Percentiles rank a stretch among this genome's conserved stretches.
Evolutionary conservation across 2,113 vertebrate species (phyloP).

Genomic region (Pituophis catenifer): DNA sequence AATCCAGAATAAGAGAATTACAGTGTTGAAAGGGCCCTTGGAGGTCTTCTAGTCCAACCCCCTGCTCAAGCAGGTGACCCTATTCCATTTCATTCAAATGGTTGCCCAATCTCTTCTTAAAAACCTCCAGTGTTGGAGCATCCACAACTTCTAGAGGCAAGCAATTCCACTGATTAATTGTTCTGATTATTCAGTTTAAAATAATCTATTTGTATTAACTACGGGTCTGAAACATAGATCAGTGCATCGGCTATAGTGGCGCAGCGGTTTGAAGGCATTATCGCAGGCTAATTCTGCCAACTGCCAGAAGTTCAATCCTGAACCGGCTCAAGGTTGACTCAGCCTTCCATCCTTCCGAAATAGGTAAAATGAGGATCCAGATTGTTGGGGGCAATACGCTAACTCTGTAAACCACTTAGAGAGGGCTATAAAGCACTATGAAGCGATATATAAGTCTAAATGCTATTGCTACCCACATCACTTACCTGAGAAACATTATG

Average conservation of each 20-base stretch:
- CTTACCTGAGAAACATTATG: not conserved
- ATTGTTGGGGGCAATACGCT: not conserved
- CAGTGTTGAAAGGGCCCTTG: not conserved
- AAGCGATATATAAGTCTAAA: not conserved
- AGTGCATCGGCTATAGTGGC: not conserved
- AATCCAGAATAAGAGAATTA: not conserved
- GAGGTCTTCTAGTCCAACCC: not conserved
- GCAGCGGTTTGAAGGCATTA: not conserved
- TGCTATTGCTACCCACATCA: not conserved
- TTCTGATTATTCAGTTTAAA: not conserved
- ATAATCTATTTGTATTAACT: not conserved
- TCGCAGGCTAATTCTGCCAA: not conserved
- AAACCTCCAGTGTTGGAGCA: not conserved
- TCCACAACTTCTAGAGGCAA: not conserved
- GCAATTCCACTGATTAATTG: not conserved
- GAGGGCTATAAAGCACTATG: too few relatives aligned
- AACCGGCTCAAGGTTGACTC: not conserved
- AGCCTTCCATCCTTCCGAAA: not conserved
- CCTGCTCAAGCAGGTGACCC: too few relatives aligned
- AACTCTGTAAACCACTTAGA: not conserved
- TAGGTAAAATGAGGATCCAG: not conserved
- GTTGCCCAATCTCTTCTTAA: not conserved
- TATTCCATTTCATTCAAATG: not conserved
- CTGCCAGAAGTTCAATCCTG: not conserved
- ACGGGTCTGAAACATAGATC: not conserved